These are phyloP conservation scores for Formica exsecta DNA, from an alignment of 1,140 invertebrate genomes.

Conservation along the genomic window DNA sequence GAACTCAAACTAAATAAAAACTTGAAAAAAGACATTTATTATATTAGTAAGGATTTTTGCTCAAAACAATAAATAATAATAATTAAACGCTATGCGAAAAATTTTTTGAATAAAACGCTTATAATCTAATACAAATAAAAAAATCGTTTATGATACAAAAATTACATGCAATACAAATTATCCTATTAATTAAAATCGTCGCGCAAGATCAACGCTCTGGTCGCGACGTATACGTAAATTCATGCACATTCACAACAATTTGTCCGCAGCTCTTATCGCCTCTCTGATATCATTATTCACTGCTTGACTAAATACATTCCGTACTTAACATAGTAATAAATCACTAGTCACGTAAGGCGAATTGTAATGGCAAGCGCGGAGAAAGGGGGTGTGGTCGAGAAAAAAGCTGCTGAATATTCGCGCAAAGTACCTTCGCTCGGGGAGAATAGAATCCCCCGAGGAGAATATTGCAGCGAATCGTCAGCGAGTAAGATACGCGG, in stretches of 20 bases:
- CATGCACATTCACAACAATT: conserved; percentile 46
- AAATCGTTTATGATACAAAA: no score
- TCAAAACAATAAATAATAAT: background rate
- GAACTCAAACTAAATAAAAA: background rate
- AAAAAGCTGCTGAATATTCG: conserved; percentile 71
- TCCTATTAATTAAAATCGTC: conserved; percentile 9
- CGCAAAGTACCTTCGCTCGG: conserved; percentile 46
- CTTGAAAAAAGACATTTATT: background rate
- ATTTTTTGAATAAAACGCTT: background rate
- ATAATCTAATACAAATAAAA: background rate
- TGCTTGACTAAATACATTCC: conserved; percentile 54
- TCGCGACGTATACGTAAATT: conserved; percentile 12
- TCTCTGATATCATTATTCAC: conserved; percentile 51
- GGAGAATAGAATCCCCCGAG: conserved; percentile 34
- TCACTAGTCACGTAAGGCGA: conserved; percentile 58
- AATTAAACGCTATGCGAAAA: background rate
- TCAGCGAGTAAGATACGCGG: conserved; percentile 59
- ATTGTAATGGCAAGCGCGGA: conserved; percentile 43
- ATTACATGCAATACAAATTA: no score
- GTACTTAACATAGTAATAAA: conserved; percentile 53
- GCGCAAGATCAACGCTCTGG: background rate
- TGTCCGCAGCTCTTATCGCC: conserved; percentile 33
- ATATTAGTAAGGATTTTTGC: background rate
- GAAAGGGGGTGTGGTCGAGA: background rate
- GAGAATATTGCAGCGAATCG: conserved; percentile 69